Percentiles rank a stretch among this genome's conserved stretches.
These are phyloP conservation scores for Denticeps clupeoides DNA, from an alignment of 2,797 vertebrate genomes.

Conservation along the genomic window DNA sequence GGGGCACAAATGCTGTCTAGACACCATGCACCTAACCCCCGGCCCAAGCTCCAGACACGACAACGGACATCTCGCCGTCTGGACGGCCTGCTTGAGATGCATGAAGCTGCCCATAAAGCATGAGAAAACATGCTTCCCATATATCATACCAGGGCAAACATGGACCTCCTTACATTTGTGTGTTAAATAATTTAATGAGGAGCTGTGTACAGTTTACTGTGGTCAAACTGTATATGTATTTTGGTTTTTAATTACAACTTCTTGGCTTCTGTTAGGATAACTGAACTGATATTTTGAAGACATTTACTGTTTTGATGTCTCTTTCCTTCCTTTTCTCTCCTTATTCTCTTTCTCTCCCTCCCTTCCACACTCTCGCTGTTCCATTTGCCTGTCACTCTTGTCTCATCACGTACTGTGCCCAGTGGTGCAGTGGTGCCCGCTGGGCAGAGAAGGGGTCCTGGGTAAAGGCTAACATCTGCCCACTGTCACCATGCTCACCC, in stretches of 20 bases:
- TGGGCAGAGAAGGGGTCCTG: background rate
- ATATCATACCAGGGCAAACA: too few relatives aligned
- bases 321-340: background rate
- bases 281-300: too few relatives aligned
- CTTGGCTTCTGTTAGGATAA: too few relatives aligned
- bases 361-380: background rate
- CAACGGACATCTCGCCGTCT: too few relatives aligned
- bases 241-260: too few relatives aligned
- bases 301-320: background rate
- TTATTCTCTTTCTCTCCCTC: background rate
- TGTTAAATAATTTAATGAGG: too few relatives aligned
- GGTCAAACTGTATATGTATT: too few relatives aligned
- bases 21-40: constrained; percentile 50
- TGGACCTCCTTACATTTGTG: too few relatives aligned
- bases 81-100: constrained; percentile 13
- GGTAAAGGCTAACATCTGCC: constrained; percentile 2
- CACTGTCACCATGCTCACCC: background rate
- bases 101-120: constrained; percentile 4
- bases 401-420: background rate
- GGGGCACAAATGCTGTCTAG: constrained; percentile 79
- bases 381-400: background rate
- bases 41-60: too few relatives aligned
- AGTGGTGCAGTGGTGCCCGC: background rate
- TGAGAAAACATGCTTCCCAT: too few relatives aligned
- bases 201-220: too few relatives aligned